Percentiles rank a stretch among this genome's conserved stretches.
These are phyloP conservation scores for Trogon melanurus DNA, from an alignment of 2,113 vertebrate species.

Conservation along the genomic window DNA sequence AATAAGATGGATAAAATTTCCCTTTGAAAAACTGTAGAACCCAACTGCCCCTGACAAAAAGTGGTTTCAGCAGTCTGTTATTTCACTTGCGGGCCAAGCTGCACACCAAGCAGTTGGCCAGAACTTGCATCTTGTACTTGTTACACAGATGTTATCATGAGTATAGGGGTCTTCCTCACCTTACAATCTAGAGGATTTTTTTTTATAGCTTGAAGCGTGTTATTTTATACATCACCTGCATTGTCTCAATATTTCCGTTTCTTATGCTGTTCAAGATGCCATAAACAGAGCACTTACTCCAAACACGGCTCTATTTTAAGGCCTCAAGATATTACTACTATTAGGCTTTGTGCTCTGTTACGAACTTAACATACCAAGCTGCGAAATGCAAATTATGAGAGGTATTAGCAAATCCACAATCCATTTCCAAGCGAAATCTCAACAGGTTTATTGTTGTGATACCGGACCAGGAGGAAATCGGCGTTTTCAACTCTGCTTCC, in stretches of 20 bases:
- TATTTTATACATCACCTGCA: background rate
- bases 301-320: background rate
- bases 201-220: background rate
- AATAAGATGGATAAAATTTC: background rate
- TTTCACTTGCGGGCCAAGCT: background rate
- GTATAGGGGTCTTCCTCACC: background rate
- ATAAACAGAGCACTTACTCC: background rate
- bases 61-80: background rate
- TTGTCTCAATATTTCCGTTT: background rate
- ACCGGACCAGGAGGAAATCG: constrained; percentile 5
- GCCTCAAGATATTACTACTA: background rate
- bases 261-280: background rate
- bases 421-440: background rate
- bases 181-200: rapidly evolving
- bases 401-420: background rate
- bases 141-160: background rate
- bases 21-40: background rate
- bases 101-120: background rate
- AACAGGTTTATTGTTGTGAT: constrained; percentile 10
- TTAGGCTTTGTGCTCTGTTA: background rate
- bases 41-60: background rate
- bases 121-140: background rate
- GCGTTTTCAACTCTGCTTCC: background rate
- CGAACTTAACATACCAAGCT: background rate
- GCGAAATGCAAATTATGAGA: background rate